Conservation (phyloP, 30 jellyfish, hydroid and myxozoan species). For the Cassiopea andromeda region DNA sequence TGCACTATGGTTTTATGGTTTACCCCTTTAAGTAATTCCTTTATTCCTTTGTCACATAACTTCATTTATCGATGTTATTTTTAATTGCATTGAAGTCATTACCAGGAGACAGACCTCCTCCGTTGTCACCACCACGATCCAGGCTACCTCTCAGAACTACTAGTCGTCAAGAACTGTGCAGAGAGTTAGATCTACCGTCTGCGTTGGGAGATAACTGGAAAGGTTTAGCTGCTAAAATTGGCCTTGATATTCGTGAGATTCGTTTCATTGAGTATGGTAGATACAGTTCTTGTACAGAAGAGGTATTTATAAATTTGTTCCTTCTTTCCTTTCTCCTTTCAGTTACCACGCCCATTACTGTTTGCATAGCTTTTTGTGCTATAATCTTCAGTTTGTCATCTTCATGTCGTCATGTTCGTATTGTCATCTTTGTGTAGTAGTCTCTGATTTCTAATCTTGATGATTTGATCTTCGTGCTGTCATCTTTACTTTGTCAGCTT, state of each 20-base stretch:
- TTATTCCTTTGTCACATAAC: background rate
- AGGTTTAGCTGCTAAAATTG: constrained; percentile 50
- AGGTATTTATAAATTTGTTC: background rate
- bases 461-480: no score
- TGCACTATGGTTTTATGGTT: no score
- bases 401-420: no score
- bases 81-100: background rate
- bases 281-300: constrained; percentile 46
- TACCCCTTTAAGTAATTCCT: background rate
- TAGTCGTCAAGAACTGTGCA: constrained; percentile 29
- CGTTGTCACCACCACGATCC: constrained; percentile 35
- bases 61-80: background rate
- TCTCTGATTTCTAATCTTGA: no score
- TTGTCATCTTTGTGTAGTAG: no score
- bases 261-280: constrained; percentile 44
- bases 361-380: no score
- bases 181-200: constrained; percentile 37
- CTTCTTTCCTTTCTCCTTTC: background rate
- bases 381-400: no score
- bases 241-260: constrained; percentile 44
- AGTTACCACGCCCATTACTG: no score
- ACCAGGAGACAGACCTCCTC: background rate
- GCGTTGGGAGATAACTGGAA: constrained; percentile 51
- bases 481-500: no score
- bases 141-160: constrained; percentile 14